Evolutionary conservation across 2,888 invertebrate genomes (phyloP).

Genomic region (Sarcophaga rosellei): DNA sequence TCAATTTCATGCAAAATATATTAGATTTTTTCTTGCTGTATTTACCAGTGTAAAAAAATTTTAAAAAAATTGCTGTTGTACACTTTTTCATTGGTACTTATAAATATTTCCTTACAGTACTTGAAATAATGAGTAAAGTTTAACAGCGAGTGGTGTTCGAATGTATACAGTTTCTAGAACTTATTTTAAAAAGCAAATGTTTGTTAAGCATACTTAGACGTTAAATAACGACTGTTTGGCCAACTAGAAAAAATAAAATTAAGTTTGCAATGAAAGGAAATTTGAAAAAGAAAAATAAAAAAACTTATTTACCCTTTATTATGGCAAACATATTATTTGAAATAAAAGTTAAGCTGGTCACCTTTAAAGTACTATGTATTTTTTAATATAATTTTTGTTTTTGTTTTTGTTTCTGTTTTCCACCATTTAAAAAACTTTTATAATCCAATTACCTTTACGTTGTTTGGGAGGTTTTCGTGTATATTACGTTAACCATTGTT

Average conservation of each 20-base stretch:
- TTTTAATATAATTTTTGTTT: conserved; percentile 1
- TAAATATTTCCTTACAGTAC: neutral
- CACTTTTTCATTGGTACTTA: neutral
- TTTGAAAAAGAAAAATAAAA: conserved; percentile 5
- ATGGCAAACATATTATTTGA: conserved; percentile 15
- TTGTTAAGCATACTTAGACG: conserved; percentile 33
- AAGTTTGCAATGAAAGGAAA: conserved; percentile 4
- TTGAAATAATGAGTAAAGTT: conserved; percentile 45
- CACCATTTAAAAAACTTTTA: conserved; percentile 47
- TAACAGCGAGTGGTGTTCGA: conserved; percentile 4
- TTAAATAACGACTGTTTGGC: conserved; percentile 28
- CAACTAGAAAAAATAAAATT: conserved; percentile 5
- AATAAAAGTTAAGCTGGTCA: conserved; percentile 39
- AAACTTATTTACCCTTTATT: neutral
- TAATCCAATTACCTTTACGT: conserved; percentile 57
- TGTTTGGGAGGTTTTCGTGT: conserved; percentile 5
- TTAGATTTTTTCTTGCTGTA: too few species aligned
- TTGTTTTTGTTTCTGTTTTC: conserved; percentile 11
- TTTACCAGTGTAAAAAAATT: too few species aligned
- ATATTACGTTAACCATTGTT: neutral
- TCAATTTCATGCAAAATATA: too few species aligned
- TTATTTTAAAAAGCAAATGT: conserved; percentile 19
- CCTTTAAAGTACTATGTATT: conserved; percentile 16
- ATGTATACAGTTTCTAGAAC: neutral
- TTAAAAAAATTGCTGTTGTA: neutral